Base-by-base conservation (phyloP, 1,140 invertebrate species). In the Leptinotarsa undecemlineata region DNA sequence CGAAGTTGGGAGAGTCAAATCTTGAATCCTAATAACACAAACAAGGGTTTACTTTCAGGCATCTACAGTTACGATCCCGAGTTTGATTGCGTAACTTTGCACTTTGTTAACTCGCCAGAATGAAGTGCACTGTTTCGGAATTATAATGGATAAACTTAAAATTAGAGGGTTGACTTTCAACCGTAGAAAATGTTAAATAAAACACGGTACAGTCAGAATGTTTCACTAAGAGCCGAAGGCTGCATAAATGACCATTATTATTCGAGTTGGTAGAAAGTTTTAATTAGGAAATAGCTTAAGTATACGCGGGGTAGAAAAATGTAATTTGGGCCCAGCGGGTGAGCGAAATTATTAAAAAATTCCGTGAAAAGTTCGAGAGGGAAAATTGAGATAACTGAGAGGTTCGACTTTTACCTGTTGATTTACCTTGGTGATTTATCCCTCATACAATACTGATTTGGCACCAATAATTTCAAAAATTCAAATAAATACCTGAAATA, bases 11-110 rank as follows among this genome's bases (percentile, higher is more conserved):
- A 19, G 51, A 57, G 51, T 17, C 51, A 57, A 57, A 57, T 57
- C 51, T 57, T 57, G 51, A 19, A 57, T 57, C 51, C 15, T 19
- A 57, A 57, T 57, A 57, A 57, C 51, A 57, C 51, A 57, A 57
- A 57, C 51, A 57, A 15, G 51, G 51, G 15, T 57, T 57, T 57
- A 17, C 51, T 57, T 17, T 57, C 51, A 57, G 51, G 6, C 51
- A 57, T 57, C 51, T 19, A 57, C 51, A 57, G 51, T 57, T 57
- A 57, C 51, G 51, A 57, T 57, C 51, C 51, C n/a, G 15, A 57
- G 75, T 78, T 80, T 81, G 80, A 81, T 81, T 79, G 78, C 78
- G 80, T 76, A 81, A 81, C 80, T 81, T 81, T 81, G 78, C 80
- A 81, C 80, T 79, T 79, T 81, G 80, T 81, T 79, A 81, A 77